These are phyloP conservation scores for Torymus aiolomorphi DNA, from an alignment of 2,888 invertebrate genomes.

Conservation along the genomic window DNA sequence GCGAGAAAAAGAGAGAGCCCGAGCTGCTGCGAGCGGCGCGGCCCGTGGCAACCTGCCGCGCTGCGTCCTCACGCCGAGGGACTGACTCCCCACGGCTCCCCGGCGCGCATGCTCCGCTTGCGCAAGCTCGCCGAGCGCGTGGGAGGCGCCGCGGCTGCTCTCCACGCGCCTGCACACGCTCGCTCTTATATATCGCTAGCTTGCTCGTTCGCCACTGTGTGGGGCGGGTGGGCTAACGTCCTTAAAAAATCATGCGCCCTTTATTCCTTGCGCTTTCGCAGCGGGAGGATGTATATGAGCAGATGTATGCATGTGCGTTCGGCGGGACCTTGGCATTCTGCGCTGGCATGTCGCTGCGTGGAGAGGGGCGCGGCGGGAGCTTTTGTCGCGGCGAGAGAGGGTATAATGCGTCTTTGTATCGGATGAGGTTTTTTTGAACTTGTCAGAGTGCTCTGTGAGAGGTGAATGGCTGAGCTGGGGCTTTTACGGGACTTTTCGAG, in stretches of 20 bases:
- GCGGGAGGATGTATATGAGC: no score
- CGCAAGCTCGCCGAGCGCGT: slow-evolving; percentile 17
- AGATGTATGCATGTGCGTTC: not conserved
- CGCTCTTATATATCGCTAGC: no score
- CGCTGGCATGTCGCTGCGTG: not conserved
- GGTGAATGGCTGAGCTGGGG: no score
- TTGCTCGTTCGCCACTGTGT: not conserved
- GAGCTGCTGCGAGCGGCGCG: slow-evolving; percentile 64
- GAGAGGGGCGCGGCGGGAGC: no score
- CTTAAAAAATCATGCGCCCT: slow-evolving; percentile 8
- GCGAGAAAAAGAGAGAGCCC: slow-evolving; percentile 34
- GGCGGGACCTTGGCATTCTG: slow-evolving; percentile 24
- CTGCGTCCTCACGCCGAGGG: slow-evolving; percentile 49
- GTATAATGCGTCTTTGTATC: no score
- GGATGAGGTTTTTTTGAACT: no score
- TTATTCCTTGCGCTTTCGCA: not conserved
- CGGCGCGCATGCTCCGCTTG: slow-evolving; percentile 50
- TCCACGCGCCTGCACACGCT: no score
- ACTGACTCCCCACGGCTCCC: slow-evolving; percentile 28
- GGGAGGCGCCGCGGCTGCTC: slow-evolving; percentile 2
- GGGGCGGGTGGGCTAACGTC: slow-evolving; percentile 19
- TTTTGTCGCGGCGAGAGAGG: no score
- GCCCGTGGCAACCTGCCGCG: slow-evolving; percentile 65
- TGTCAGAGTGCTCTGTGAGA: no score
- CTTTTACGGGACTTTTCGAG: no score